Percentiles rank a stretch among this genome's conserved stretches.
These are phyloP conservation scores for Chionis minor DNA, from an alignment of 2,113 vertebrate genomes.

Conservation along the genomic window DNA sequence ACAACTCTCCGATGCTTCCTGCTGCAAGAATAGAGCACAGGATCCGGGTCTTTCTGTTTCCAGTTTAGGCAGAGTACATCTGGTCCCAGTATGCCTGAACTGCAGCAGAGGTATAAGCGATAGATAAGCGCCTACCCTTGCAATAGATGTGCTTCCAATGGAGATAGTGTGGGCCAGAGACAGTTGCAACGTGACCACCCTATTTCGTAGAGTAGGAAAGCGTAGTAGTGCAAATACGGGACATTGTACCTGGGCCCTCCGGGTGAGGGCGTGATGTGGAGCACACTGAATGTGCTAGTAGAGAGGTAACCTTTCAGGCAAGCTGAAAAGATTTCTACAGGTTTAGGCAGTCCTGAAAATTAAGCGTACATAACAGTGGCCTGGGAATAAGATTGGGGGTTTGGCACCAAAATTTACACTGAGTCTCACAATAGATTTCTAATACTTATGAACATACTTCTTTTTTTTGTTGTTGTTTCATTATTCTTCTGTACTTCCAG, in stretches of 20 bases:
- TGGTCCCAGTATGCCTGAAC: neutral
- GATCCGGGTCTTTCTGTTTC: neutral
- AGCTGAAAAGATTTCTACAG: neutral
- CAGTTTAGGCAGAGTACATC: neutral
- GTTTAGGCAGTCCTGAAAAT: neutral
- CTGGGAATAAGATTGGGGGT: neutral
- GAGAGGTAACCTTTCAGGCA: neutral
- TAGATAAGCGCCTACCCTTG: accelerated
- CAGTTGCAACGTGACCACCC: neutral
- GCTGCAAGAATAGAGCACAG: neutral
- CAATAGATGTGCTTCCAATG: neutral
- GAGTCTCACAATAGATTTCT: neutral
- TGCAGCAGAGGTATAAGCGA: neutral
- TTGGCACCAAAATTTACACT: neutral
- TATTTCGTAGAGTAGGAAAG: neutral
- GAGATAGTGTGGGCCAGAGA: neutral
- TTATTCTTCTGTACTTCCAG: neutral
- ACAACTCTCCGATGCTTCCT: neutral
- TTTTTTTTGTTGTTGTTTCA: neutral
- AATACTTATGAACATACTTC: neutral
- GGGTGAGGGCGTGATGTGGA: accelerated
- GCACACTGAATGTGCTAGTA: neutral
- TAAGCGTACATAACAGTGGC: neutral
- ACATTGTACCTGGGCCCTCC: neutral
- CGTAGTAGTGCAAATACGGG: neutral